A percentile compares a stretch with the other conserved stretches of the same genome.
Evolutionary conservation across 2,797 vertebrate genomes (phyloP).

Genomic region (Natrix natrix): DNA sequence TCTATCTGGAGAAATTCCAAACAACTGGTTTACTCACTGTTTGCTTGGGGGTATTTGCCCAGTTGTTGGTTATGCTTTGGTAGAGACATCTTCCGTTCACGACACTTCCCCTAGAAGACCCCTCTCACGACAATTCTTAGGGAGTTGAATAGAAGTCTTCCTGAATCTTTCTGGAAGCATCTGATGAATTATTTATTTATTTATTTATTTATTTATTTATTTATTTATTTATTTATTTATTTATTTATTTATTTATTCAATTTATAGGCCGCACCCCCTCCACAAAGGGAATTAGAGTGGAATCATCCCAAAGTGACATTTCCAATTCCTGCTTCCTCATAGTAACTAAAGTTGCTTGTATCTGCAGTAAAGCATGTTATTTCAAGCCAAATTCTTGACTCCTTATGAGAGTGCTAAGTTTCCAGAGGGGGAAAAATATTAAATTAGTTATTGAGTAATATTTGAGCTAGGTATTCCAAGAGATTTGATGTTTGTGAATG

Average conservation of each 20-base stretch:
- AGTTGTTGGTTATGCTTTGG: not conserved
- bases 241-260: too few species aligned
- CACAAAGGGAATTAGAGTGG: too few species aligned
- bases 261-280: too few species aligned
- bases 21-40: not conserved
- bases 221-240: too few species aligned
- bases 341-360: not conserved
- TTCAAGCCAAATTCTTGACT: not conserved
- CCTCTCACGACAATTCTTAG: not conserved
- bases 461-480: conserved; percentile 1
- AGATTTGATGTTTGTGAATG: not conserved
- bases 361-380: not conserved
- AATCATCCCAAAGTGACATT: not conserved
- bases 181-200: too few species aligned
- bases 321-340: not conserved
- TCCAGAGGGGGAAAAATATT: not conserved
- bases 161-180: not conserved
- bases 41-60: not conserved
- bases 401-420: not conserved
- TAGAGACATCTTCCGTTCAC: not conserved
- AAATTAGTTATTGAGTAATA: not conserved
- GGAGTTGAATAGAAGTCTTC: not conserved
- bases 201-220: too few species aligned
- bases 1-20: not conserved
- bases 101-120: not conserved